Conservation (phyloP, 2,113 vertebrate species). For the Xenopus borealis region DNA sequence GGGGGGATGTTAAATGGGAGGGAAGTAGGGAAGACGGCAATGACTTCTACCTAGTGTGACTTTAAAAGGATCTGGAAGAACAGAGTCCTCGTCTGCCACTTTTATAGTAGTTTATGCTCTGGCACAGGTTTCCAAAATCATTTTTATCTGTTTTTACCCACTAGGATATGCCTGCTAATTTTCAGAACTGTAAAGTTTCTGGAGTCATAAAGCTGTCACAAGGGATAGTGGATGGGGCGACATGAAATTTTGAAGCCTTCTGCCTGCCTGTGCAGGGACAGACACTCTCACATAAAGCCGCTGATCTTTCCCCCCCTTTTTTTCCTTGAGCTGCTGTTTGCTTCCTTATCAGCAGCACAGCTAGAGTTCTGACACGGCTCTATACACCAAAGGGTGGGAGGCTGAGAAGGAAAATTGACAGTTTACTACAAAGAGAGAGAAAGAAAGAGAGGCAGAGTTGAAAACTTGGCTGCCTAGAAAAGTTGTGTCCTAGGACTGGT, state of each 20-base stretch:
- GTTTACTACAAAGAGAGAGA: slow-evolving; percentile 22
- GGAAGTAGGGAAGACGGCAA: slow-evolving; percentile 30
- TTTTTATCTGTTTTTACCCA: too few relatives aligned
- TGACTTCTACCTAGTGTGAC: slow-evolving; percentile 21
- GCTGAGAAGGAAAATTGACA: slow-evolving; percentile 45
- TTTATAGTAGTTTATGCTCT: slow-evolving; percentile 25
- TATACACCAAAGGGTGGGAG: slow-evolving; percentile 13
- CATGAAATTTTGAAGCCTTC: slow-evolving; percentile 10
- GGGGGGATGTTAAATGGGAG: slow-evolving; percentile 30
- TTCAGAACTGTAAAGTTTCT: too few relatives aligned
- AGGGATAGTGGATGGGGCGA: too few relatives aligned
- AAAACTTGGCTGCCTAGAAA: slow-evolving; percentile 34
- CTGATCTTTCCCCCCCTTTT: slow-evolving; percentile 10
- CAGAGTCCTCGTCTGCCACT: slow-evolving; percentile 5
- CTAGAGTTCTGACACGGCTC: slow-evolving; percentile 45
- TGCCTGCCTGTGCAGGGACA: slow-evolving; percentile 8
- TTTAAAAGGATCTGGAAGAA: slow-evolving; percentile 31
- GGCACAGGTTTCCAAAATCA: too few relatives aligned
- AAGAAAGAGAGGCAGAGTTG: neutral
- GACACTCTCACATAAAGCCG: slow-evolving; percentile 5
- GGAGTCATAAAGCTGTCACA: too few relatives aligned
- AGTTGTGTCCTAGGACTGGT: slow-evolving; percentile 25
- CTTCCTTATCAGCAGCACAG: slow-evolving; percentile 47
- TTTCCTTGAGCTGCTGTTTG: slow-evolving; percentile 33
- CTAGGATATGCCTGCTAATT: too few relatives aligned